A percentile compares a stretch with the other conserved stretches of the same genome.
Evolutionary conservation across 2,113 vertebrate species (phyloP).

Genomic region (Osmerus eperlanus): DNA sequence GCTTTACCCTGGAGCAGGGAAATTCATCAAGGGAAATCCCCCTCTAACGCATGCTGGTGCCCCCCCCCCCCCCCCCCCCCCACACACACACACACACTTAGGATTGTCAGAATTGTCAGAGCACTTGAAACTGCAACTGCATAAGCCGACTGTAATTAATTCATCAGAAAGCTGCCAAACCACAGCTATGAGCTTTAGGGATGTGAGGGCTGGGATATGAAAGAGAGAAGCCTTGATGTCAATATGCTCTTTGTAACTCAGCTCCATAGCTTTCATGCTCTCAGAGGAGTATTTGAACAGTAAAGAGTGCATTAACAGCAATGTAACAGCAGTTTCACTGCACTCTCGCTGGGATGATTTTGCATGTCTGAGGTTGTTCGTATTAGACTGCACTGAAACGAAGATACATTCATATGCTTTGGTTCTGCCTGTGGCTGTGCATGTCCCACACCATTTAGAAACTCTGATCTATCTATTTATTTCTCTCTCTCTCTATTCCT

Average conservation of each 20-base stretch:
- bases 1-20: constrained; percentile 15
- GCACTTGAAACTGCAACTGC: constrained; percentile 2
- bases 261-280: constrained; percentile 5
- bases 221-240: constrained; percentile 18
- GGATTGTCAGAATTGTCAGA: constrained; percentile 18
- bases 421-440: neutral
- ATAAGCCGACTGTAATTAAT: constrained; percentile 31
- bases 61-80: neutral
- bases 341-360: constrained; percentile 3
- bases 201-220: neutral
- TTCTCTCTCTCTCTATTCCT: neutral
- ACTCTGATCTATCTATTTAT: neutral
- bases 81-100: constrained; percentile 15
- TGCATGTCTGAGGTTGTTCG: neutral
- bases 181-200: constrained; percentile 30
- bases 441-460: neutral
- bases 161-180: constrained; percentile 25
- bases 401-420: neutral
- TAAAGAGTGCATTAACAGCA: constrained; percentile 2
- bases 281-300: constrained; percentile 2
- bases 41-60: neutral
- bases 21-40: constrained; percentile 11
- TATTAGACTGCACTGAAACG: neutral
- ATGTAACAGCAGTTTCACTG: constrained; percentile 2
- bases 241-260: constrained; percentile 31